Percentiles rank a stretch among this genome's conserved stretches.
Evolutionary conservation across 2,888 invertebrate species (phyloP).

Genomic region (Mesorhabditis spiculigera): DNA sequence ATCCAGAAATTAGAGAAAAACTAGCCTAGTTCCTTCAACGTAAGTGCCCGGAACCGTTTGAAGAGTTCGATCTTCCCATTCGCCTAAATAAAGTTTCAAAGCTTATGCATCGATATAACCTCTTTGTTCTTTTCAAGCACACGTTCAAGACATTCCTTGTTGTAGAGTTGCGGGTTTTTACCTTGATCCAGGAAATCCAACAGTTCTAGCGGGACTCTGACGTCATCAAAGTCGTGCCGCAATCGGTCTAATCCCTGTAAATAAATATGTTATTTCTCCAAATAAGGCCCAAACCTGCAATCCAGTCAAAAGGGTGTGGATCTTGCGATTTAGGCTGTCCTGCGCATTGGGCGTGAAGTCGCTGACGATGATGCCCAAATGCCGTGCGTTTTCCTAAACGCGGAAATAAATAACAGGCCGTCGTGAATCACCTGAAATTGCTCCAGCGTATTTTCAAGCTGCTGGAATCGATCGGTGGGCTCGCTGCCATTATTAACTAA

Average conservation of each 20-base stretch:
- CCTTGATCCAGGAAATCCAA: conserved; percentile 95
- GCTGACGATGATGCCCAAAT: conserved; percentile 93
- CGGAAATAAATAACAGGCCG: not conserved
- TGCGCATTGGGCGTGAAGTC: conserved; percentile 98
- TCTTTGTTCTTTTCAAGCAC: conserved; percentile 89
- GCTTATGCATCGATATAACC: conserved; percentile 19
- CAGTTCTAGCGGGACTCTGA: conserved; percentile 86
- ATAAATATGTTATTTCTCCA: not conserved
- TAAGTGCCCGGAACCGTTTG: conserved; percentile 85
- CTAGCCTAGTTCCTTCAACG: conserved; percentile 78
- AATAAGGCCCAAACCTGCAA: conserved; percentile 34
- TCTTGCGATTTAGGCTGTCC: conserved; percentile 76
- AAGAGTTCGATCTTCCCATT: conserved; percentile 98
- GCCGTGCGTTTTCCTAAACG: conserved; percentile 88
- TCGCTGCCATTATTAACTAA: not conserved
- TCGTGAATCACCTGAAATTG: conserved; percentile 41
- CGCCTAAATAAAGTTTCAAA: conserved; percentile 68
- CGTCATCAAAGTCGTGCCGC: conserved; percentile 41
- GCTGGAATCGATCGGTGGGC: conserved; percentile 26
- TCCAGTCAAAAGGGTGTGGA: conserved; percentile 53
- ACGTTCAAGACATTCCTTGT: conserved; percentile 97
- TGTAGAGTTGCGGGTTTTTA: conserved; percentile 94
- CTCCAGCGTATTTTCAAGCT: conserved; percentile 49
- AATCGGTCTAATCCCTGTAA: conserved; percentile 46
- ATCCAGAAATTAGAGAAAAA: not conserved